These are phyloP conservation scores for Nemoura dubitans DNA, from an alignment of 2,888 invertebrate genomes.

Conservation along the genomic window DNA sequence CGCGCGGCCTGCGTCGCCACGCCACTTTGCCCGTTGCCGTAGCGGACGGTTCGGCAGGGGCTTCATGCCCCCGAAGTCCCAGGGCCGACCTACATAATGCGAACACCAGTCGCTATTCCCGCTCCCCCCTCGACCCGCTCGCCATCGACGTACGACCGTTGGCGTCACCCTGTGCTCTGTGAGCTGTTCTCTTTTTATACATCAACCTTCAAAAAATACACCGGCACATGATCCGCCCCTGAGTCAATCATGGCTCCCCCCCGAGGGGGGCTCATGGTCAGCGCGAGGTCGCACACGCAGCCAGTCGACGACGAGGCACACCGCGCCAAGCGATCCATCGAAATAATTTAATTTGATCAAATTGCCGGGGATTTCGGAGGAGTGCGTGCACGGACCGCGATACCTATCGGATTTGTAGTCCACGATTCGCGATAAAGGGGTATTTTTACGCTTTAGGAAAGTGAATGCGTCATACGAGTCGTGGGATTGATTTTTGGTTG, in stretches of 20 bases:
- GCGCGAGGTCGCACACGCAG: conserved; percentile 39
- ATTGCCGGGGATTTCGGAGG: not conserved
- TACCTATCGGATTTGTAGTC: not conserved
- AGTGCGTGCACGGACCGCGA: not conserved
- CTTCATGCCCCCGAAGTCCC: conserved; percentile 25
- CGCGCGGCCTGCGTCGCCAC: conserved; percentile 39
- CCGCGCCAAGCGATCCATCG: not conserved
- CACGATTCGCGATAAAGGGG: not conserved
- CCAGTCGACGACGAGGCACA: not conserved
- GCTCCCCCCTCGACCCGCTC: conserved; percentile 19
- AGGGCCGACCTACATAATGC: conserved; percentile 44
- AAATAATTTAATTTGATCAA: conserved; percentile 22
- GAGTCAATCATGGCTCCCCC: conserved; percentile 30
- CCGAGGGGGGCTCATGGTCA: conserved; percentile 36
- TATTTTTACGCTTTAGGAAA: not conserved
- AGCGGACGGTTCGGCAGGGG: conserved; percentile 24
- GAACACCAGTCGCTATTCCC: not conserved
- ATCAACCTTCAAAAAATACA: conserved; percentile 44
- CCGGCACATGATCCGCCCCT: conserved; percentile 28
- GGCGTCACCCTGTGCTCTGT: conserved; percentile 22
- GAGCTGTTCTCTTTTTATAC: conserved; percentile 41
- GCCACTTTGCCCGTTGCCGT: conserved; percentile 28
- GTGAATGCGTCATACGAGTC: not conserved
- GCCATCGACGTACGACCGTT: not conserved
- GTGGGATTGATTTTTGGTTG: not conserved